phyloP scores from a whole-genome alignment of 2,888 invertebrate species.

The Coecobrya sp. region DNA sequence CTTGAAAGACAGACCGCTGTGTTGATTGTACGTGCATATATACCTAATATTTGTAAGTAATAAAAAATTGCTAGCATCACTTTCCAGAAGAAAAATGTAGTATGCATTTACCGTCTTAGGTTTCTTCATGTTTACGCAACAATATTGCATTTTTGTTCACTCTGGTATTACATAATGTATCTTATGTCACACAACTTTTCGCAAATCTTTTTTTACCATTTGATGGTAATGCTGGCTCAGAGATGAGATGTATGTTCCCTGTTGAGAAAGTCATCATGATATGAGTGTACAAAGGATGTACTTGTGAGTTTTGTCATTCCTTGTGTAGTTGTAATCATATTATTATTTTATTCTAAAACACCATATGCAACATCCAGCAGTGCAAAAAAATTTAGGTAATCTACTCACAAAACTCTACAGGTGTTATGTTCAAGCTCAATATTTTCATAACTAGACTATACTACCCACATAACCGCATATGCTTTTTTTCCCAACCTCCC shows the following conservation, averaged over 20 bases:
- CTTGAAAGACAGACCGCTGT: not conserved
- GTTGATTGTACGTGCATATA: not conserved
- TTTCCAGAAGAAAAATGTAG: too few relatives aligned
- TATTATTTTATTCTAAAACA: not conserved
- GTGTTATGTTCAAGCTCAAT: not conserved
- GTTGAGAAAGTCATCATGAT: not conserved
- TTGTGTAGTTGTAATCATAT: not conserved
- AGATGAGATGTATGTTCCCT: too few relatives aligned
- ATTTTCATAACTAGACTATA: not conserved
- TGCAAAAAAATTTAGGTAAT: not conserved
- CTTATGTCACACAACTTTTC: too few relatives aligned
- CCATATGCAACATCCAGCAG: not conserved
- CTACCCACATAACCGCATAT: not conserved
- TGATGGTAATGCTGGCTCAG: too few relatives aligned
- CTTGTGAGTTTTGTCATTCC: not conserved
- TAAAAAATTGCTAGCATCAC: too few relatives aligned
- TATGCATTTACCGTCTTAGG: too few relatives aligned
- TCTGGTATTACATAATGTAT: too few relatives aligned
- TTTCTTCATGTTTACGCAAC: too few relatives aligned
- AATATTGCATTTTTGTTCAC: too few relatives aligned
- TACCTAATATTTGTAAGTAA: too few relatives aligned
- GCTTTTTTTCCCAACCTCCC: not conserved
- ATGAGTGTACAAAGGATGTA: not conserved
- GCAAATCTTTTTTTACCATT: too few relatives aligned
- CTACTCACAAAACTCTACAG: conserved; percentile 8